These are phyloP conservation scores for Hormiphora californensis DNA, from an alignment of 37 sponge, comb jelly and placozoan genomes.

Conservation along the genomic window DNA sequence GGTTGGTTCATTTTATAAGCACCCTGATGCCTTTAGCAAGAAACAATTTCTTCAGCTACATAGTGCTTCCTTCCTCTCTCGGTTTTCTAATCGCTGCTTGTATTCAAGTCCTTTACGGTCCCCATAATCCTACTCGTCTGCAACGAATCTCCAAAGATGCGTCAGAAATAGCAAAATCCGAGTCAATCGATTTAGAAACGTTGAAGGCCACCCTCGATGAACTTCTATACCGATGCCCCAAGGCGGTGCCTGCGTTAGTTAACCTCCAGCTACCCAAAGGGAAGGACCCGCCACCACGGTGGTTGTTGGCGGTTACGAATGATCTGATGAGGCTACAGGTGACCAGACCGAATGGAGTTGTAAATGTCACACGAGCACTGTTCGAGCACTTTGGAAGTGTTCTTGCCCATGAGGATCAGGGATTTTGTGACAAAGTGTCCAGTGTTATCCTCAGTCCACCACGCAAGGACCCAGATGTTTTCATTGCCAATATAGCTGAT, in stretches of 20 bases:
- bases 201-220: neutral
- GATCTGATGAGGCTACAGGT: slow-evolving; percentile 44
- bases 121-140: slow-evolving; percentile 12
- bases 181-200: neutral
- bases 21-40: neutral
- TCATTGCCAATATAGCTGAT: neutral
- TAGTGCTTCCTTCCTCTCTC: neutral
- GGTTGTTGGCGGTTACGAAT: slow-evolving; percentile 35
- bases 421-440: slow-evolving; percentile 20
- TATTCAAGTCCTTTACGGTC: slow-evolving; percentile 1
- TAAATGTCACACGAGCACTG: slow-evolving; percentile 2
- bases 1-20: neutral
- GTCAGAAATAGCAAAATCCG: neutral
- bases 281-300: neutral
- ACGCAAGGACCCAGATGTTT: neutral
- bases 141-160: neutral
- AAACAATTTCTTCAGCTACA: slow-evolving; percentile 7
- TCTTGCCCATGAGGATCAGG: slow-evolving; percentile 17
- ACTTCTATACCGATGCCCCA: slow-evolving; percentile 15
- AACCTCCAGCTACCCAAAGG: slow-evolving; percentile 40
- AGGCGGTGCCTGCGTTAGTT: neutral
- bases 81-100: slow-evolving; percentile 27
- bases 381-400: slow-evolving; percentile 26
- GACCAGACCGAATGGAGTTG: slow-evolving; percentile 5
- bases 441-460: slow-evolving; percentile 12